phyloP scores from a whole-genome alignment of 2,888 invertebrate species.

The Tachina fera region DNA sequence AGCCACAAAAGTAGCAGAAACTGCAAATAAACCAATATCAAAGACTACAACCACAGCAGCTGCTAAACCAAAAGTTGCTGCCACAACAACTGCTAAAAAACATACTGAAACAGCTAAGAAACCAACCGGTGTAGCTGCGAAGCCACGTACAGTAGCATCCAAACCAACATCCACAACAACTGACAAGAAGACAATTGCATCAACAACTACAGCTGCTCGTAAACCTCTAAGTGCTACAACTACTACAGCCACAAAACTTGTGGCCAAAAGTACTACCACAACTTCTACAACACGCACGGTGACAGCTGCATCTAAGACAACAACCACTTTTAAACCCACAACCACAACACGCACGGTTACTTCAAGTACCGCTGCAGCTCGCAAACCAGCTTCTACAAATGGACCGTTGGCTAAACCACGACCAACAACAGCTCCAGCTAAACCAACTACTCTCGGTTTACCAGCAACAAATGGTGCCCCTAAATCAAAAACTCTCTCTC shows the following conservation, averaged over 20 bases:
- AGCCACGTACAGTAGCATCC: conserved; percentile 69
- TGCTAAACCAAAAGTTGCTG: conserved; percentile 65
- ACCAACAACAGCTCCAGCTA: conserved; percentile 69
- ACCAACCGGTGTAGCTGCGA: conserved; percentile 49
- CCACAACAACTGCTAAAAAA: conserved; percentile 43
- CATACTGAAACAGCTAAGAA: conserved; percentile 42
- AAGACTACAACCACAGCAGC: conserved; percentile 44
- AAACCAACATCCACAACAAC: conserved; percentile 67
- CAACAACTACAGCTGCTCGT: conserved; percentile 57
- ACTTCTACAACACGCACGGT: conserved; percentile 72
- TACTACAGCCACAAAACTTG: conserved; percentile 60
- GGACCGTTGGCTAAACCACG: conserved; percentile 74
- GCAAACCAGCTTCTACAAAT: conserved; percentile 71
- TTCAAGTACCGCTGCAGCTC: conserved; percentile 63
- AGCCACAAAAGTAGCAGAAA: conserved; percentile 36
- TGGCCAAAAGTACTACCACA: conserved; percentile 71
- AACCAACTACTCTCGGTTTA: conserved; percentile 74
- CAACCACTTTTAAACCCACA: conserved; percentile 67
- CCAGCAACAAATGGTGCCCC: conserved; percentile 73
- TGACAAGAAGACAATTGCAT: conserved; percentile 58
- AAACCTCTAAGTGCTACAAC: conserved; percentile 71
- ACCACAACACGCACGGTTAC: conserved; percentile 68
- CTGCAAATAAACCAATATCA: conserved; percentile 61
- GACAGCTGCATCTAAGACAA: conserved; percentile 68
- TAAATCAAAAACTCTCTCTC: conserved; percentile 78